phyloP scores from a whole-genome alignment of 2,888 invertebrate genomes.

The Leptinotarsa haldemani region DNA sequence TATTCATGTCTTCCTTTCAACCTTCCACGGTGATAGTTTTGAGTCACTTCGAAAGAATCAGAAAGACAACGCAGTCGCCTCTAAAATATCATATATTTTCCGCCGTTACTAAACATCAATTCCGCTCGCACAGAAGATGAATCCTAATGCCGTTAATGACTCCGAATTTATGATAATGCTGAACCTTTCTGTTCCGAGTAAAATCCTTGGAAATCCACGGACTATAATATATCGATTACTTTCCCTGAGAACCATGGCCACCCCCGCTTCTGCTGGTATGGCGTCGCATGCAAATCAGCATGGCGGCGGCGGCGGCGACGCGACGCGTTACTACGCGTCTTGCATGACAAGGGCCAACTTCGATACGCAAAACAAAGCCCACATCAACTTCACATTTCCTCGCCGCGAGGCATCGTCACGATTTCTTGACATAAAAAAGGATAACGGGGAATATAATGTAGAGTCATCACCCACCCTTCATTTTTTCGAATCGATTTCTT shows the following conservation, averaged over 20 bases:
- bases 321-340: slow-evolving; percentile 74
- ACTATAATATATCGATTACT: slow-evolving; percentile 70
- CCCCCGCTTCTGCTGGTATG: slow-evolving; percentile 67
- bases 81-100: neutral
- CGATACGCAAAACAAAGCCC: slow-evolving; percentile 21
- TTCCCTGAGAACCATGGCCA: slow-evolving; percentile 64
- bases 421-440: slow-evolving; percentile 3
- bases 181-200: slow-evolving; percentile 22
- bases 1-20: too few species aligned
- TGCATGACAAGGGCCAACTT: slow-evolving; percentile 68
- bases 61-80: too few species aligned
- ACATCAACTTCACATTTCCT: slow-evolving; percentile 22
- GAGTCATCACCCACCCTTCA: neutral
- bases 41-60: too few species aligned
- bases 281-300: slow-evolving; percentile 75
- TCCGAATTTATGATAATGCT: slow-evolving; percentile 3
- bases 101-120: neutral
- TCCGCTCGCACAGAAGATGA: neutral
- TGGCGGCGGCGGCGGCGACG: slow-evolving; percentile 70
- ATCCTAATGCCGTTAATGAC: slow-evolving; percentile 7
- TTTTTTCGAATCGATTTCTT: neutral
- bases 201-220: slow-evolving; percentile 39
- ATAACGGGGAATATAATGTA: neutral
- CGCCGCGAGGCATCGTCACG: slow-evolving; percentile 12
- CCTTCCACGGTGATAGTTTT: too few species aligned